Evolutionary conservation across 2,888 invertebrate species (phyloP).

Genomic region (Taphrorychus bicolor): DNA sequence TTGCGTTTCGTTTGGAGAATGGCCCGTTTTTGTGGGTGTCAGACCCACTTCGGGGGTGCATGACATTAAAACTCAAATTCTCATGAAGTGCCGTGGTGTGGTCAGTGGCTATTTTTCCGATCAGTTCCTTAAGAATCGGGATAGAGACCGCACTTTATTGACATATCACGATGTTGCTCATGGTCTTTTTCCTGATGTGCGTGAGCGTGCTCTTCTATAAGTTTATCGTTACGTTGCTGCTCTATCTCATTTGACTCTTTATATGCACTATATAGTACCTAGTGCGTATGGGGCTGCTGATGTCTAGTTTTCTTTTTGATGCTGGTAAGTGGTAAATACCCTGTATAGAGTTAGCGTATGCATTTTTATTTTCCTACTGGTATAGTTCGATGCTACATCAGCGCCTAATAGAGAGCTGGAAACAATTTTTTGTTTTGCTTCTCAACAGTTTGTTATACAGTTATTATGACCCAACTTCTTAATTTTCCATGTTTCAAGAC

Average conservation of each 20-base stretch:
- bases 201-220: constrained; percentile 28
- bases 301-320: neutral
- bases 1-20: too few relatives aligned
- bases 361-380: too few relatives aligned
- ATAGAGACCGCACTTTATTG: constrained; percentile 26
- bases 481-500: too few relatives aligned
- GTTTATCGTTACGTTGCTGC: constrained; percentile 18
- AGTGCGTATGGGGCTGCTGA: too few relatives aligned
- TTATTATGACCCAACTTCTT: too few relatives aligned
- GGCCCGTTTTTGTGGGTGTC: constrained; percentile 27
- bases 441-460: too few relatives aligned
- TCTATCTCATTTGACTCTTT: constrained; percentile 16
- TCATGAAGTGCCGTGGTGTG: constrained; percentile 37
- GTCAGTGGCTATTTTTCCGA: constrained; percentile 36
- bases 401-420: too few relatives aligned
- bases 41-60: constrained; percentile 36
- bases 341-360: neutral
- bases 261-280: too few relatives aligned
- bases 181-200: constrained; percentile 12
- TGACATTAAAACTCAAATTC: constrained; percentile 41
- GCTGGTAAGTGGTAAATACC: neutral
- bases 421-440: too few relatives aligned
- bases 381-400: too few relatives aligned
- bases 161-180: constrained; percentile 11
- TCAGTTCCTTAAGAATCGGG: constrained; percentile 32